Evolutionary conservation across 1,140 invertebrate genomes (phyloP).

Genomic region (Pseudomyrmex flavicornis): DNA sequence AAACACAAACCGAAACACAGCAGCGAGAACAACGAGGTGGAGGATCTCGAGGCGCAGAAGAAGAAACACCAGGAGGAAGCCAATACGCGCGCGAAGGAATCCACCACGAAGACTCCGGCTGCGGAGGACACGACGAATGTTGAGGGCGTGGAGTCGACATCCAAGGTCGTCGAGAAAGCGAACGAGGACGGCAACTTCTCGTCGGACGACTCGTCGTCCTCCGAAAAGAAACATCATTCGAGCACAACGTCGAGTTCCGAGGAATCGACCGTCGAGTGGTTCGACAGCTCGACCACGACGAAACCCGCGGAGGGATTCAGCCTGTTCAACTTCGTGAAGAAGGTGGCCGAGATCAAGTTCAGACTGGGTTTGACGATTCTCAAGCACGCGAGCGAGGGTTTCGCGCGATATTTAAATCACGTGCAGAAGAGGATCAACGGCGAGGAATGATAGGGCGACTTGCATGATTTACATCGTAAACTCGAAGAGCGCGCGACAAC

Average conservation of each 20-base stretch:
- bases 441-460: conserved; percentile 71
- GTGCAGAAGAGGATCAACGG: conserved; percentile 85
- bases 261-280: conserved; percentile 72
- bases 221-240: not conserved
- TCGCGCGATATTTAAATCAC: conserved; percentile 84
- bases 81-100: conserved; percentile 14
- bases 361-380: conserved; percentile 84
- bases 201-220: conserved; percentile 11
- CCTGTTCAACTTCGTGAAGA: conserved; percentile 83
- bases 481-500: not conserved
- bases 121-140: not conserved
- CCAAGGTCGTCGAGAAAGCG: conserved; percentile 1
- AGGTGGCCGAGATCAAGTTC: conserved; percentile 85
- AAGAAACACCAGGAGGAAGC: conserved; percentile 70
- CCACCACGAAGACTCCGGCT: not conserved
- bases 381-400: conserved; percentile 84
- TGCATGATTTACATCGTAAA: not conserved
- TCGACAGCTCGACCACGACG: conserved; percentile 68
- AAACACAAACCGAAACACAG: conserved; percentile 46
- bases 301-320: conserved; percentile 78
- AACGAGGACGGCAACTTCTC: not conserved
- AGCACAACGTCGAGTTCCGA: conserved; percentile 37
- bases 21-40: conserved; percentile 51
- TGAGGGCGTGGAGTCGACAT: not conserved
- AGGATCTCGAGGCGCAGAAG: conserved; percentile 63